Conservation (phyloP, 1,140 invertebrate species). For the Pemphigus obesinymphae region DNA sequence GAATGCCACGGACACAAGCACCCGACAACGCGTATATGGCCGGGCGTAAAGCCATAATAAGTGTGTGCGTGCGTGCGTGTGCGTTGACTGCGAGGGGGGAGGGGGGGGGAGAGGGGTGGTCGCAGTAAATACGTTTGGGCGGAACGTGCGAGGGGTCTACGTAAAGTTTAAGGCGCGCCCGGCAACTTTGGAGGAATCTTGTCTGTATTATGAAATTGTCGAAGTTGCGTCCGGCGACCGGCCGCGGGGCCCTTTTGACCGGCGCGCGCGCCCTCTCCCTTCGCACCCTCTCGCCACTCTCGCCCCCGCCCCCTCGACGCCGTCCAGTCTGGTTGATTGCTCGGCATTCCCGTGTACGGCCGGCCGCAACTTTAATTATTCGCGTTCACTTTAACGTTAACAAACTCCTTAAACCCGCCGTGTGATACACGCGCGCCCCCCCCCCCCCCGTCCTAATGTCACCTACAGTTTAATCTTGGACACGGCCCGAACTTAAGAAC, state of each 20-base stretch:
- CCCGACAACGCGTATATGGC: neutral
- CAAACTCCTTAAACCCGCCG: constrained; percentile 40
- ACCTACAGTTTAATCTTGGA: constrained; percentile 40
- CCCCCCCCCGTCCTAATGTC: neutral
- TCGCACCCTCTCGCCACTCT: neutral
- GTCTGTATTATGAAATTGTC: constrained; percentile 41
- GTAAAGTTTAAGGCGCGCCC: constrained; percentile 38
- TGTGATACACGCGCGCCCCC: neutral
- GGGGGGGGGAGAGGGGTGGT: neutral
- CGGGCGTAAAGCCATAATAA: neutral
- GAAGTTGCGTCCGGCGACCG: constrained; percentile 33
- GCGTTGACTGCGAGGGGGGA: neutral
- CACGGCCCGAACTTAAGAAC: constrained; percentile 37
- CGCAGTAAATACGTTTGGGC: neutral
- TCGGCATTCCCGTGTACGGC: constrained; percentile 24
- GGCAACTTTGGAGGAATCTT: constrained; percentile 37
- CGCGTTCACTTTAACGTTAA: constrained; percentile 42
- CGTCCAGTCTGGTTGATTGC: constrained; percentile 24
- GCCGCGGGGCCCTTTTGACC: constrained; percentile 25
- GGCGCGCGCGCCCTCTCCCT: neutral
- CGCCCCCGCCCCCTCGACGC: neutral
- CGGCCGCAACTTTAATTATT: constrained; percentile 39
- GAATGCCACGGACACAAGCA: neutral
- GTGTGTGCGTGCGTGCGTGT: neutral
- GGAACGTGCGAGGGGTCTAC: neutral